A percentile compares a stretch with the other conserved stretches of the same genome.
These are phyloP conservation scores for Semaprochilodus insignis DNA, from an alignment of 2,797 vertebrate genomes.

Conservation along the genomic window DNA sequence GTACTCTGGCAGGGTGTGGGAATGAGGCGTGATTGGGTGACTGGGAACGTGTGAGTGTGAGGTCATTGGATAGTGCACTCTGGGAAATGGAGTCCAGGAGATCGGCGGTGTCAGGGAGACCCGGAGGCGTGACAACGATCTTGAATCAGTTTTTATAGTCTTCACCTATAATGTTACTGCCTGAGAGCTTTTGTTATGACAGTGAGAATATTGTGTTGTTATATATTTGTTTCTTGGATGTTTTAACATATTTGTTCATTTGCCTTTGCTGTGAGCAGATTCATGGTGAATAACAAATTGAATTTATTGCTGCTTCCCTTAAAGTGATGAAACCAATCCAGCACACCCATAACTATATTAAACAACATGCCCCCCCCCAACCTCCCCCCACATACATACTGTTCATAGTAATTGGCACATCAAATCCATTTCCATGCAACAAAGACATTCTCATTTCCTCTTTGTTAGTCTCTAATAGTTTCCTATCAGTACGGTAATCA, in stretches of 20 bases:
- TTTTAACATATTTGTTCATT: background rate
- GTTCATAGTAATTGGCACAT: constrained; percentile 8
- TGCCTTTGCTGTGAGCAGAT: background rate
- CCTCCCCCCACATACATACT: background rate
- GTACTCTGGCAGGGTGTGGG: too few species aligned
- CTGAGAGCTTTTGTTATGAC: background rate
- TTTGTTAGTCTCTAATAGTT: constrained; percentile 1
- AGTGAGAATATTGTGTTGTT: background rate
- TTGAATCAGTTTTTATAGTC: too few species aligned
- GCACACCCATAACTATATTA: constrained; percentile 14
- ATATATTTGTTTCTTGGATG: background rate
- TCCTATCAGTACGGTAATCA: constrained; percentile 32
- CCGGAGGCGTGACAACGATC: too few species aligned
- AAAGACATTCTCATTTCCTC: constrained; percentile 13
- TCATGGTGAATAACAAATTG: background rate
- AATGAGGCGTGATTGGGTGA: too few species aligned
- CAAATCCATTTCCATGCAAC: constrained; percentile 8
- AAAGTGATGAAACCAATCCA: constrained; percentile 11
- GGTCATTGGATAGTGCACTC: too few species aligned
- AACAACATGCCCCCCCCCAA: background rate
- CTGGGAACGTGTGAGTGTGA: too few species aligned
- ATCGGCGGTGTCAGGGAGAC: too few species aligned
- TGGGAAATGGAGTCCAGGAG: too few species aligned
- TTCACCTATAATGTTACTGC: too few species aligned
- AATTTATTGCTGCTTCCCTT: background rate